Evolutionary conservation across 1,140 invertebrate genomes (phyloP), one percentile per base, ranked within the genome.

Genomic region (Cydia amplana): DNA sequence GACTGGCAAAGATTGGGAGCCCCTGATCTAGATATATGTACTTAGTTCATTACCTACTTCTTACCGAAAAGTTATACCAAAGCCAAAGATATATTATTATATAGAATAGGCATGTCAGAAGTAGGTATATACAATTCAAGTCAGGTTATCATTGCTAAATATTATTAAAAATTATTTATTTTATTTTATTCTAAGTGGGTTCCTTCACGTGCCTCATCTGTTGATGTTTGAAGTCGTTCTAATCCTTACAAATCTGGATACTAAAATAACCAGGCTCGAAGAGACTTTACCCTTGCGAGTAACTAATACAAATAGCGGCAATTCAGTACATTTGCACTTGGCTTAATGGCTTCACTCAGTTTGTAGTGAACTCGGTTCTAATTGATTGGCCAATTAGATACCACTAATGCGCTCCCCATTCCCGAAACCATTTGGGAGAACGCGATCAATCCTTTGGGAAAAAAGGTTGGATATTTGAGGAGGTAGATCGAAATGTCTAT

Each of bases 371-470:
- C 40, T 79, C 77, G 76, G 80, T 76, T 65, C 67, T 78, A 78
- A 87, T 87, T 85, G 86, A 90, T 89, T 89, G 79, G 84, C 85
- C 82, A 87, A 89, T 88, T 88, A 86, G 80, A 82, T 78, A 75
- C 83, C 82, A 78, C 82, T 82, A 85, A 84, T 81, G 74, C 72
- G 74, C 74, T 28, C 60, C 72, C 72, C 67, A 55, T 82, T 79
- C 70, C 74, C 73, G 67, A 76, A 82, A 79, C 78, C 67, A 75
- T 79, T 83, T 77, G 75, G 32, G 28, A 32, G 32, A 40, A 70
- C 32, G 65, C 32, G 18, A 70, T 67, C 28, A 32, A 67, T 70
- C 32, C 65, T 70, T 40, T 40, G 20, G 36, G 23, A 70, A 40
- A 36, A 67, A n/a, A 43, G 14, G n/a, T 32, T 64, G 5, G 63